phyloP scores from a whole-genome alignment of 2,113 vertebrate species.

The Phaetusa simplex region DNA sequence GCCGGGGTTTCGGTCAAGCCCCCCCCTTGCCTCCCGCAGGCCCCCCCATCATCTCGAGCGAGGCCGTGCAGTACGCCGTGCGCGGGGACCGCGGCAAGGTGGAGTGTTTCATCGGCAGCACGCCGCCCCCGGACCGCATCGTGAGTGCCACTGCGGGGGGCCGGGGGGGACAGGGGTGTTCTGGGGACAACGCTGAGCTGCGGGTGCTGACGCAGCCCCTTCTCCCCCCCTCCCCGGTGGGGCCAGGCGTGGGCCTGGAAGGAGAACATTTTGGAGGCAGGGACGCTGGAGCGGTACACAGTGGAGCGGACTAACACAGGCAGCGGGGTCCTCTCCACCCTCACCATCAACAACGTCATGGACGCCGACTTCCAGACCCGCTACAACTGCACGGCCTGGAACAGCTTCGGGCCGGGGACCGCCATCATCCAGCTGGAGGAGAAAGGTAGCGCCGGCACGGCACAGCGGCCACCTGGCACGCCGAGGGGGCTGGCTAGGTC shows the following conservation, averaged over 20 bases:
- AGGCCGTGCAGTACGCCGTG: slow-evolving; percentile 85
- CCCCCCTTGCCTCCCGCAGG: slow-evolving; percentile 55
- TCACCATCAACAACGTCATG: slow-evolving; percentile 95
- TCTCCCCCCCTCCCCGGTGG: not conserved
- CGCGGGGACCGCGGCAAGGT: slow-evolving; percentile 90
- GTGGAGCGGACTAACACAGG: slow-evolving; percentile 89
- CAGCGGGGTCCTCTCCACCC: slow-evolving; percentile 87
- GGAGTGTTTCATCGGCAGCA: slow-evolving; percentile 95
- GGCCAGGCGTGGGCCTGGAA: slow-evolving; percentile 93
- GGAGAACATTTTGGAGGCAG: slow-evolving; percentile 91
- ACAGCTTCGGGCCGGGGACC: slow-evolving; percentile 89
- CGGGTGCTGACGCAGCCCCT: not conserved
- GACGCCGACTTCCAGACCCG: slow-evolving; percentile 92
- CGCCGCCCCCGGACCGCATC: slow-evolving; percentile 91
- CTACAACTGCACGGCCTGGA: slow-evolving; percentile 98
- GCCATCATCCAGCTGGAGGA: slow-evolving; percentile 93
- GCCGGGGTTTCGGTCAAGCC: not conserved
- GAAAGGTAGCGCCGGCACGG: slow-evolving; percentile 66
- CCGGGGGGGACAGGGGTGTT: not conserved
- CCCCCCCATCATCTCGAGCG: slow-evolving; percentile 93
- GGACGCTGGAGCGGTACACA: slow-evolving; percentile 91
- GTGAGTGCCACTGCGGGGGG: slow-evolving; percentile 77
- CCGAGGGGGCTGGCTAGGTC: rapidly evolving
- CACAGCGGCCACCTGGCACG: rapidly evolving
- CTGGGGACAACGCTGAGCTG: not conserved